Evolutionary conservation across 2,888 invertebrate species (phyloP).

Genomic region (Apotomis capreana): DNA sequence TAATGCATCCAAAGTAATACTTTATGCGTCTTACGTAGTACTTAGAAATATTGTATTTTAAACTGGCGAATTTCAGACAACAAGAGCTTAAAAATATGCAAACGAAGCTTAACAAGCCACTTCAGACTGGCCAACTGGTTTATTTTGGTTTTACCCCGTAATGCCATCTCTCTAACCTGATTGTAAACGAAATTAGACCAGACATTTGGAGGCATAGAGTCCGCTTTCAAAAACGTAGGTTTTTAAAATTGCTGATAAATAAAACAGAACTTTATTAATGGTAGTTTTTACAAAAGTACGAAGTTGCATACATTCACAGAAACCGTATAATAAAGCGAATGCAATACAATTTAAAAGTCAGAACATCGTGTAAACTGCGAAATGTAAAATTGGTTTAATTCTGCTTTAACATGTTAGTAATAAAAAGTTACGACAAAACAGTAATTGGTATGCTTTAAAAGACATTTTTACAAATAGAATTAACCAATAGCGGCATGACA

Average conservation of each 20-base stretch:
- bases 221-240: neutral
- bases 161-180: neutral
- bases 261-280: neutral
- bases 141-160: conserved; percentile 16
- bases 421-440: neutral
- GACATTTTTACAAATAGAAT: too few relatives aligned
- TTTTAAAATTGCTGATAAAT: neutral
- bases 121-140: conserved; percentile 3
- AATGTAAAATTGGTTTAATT: neutral
- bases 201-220: neutral
- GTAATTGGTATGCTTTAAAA: neutral
- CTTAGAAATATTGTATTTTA: neutral
- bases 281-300: neutral
- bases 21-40: neutral
- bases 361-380: neutral
- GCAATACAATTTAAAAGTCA: neutral
- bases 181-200: conserved; percentile 3
- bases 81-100: conserved; percentile 19
- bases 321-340: neutral
- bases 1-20: neutral
- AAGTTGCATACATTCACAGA: neutral
- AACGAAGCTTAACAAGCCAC: conserved; percentile 23
- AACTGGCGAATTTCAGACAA: conserved; percentile 16
- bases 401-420: neutral
- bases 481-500: too few relatives aligned